Conservation (phyloP, 2,113 vertebrate genomes). For the Triplophysa rosa region DNA sequence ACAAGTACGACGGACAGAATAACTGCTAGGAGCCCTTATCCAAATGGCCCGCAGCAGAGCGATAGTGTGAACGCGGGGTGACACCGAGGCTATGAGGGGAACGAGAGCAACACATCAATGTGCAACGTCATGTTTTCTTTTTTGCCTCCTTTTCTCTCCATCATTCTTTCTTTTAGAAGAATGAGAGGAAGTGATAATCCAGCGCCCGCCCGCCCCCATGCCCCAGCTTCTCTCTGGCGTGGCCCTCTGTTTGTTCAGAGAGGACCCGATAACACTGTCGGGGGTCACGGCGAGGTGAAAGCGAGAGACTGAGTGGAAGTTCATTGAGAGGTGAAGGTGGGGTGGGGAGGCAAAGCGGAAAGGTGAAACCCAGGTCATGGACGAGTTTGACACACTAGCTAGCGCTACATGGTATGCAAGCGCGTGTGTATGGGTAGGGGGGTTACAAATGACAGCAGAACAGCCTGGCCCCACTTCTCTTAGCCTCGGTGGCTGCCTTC, state of each 20-base stretch:
- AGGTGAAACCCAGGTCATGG: slow-evolving; percentile 60
- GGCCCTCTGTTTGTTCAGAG: slow-evolving; percentile 61
- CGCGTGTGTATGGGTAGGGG: slow-evolving; percentile 25
- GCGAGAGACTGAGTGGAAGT: slow-evolving; percentile 79
- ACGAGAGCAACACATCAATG: slow-evolving; percentile 43
- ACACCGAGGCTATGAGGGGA: slow-evolving; percentile 43
- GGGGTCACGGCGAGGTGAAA: slow-evolving; percentile 80
- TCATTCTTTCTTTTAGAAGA: slow-evolving; percentile 58
- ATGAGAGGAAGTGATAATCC: slow-evolving; percentile 66
- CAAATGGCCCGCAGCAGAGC: slow-evolving; percentile 20
- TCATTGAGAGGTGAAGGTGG: slow-evolving; percentile 84
- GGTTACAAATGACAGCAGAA: slow-evolving; percentile 15
- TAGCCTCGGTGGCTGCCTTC: neutral
- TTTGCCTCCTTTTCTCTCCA: slow-evolving; percentile 24
- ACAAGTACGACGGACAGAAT: slow-evolving; percentile 53
- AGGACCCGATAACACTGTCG: slow-evolving; percentile 54
- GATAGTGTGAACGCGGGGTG: slow-evolving; percentile 45
- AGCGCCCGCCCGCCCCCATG: slow-evolving; percentile 31
- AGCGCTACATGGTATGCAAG: slow-evolving; percentile 43
- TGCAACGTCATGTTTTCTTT: slow-evolving; percentile 54
- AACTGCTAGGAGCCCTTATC: slow-evolving; percentile 55
- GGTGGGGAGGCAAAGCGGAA: slow-evolving; percentile 44
- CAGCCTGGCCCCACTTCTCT: neutral
- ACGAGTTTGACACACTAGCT: slow-evolving; percentile 47
- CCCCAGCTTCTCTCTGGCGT: slow-evolving; percentile 16